Base-by-base conservation (phyloP, 2,113 vertebrate species). In the Callipepla squamata region DNA sequence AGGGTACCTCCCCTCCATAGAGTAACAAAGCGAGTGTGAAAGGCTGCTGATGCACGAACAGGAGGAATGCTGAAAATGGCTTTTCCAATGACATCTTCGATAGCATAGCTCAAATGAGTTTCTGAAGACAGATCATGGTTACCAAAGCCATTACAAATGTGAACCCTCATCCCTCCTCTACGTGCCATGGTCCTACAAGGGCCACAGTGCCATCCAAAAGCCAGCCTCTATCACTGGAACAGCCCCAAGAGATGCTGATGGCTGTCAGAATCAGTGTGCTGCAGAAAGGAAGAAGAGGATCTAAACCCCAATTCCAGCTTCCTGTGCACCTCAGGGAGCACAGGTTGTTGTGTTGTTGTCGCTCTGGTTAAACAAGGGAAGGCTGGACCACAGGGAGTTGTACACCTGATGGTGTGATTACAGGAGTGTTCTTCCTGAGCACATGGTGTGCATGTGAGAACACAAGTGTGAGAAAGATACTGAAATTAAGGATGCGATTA, bases 401-500 rank as follows among this genome's bases (percentile, higher is more conserved):
- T 47, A 51, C 61, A 19, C 45, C 59, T 59, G 1, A 16, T 5
- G 11, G 76, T 17, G 50, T 1, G 73, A 90, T 59, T 9, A 53
- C 45, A 47, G 77, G 32, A 19, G 80, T 73, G 80, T 74, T 88
- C 86, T 84, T 55, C 62, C 68, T 2, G 9, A 81, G 84, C 80
- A 51, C 89, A 79, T 3, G 45, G 68, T 4, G 1, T 5, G 42
- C 28, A 14, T 57, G 73, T 68, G 84, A 68, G 68, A 0, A n/a
- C 90, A 85, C 4, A 11, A 90, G 87, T 45, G 77, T 85, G 91
- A 94, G 93, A 93, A 94, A 73, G 84, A 8, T 62, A 26, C 53
- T 22, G 86, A 68, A 96, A 87, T 36, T 51, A 85, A 92, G 94
- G 91, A 76, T 65, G 47, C 0, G 34, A 58, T 87, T 68, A 53